Evolutionary conservation across 2,888 invertebrate species (phyloP).

Genomic region (Kryphioiulus occultus): DNA sequence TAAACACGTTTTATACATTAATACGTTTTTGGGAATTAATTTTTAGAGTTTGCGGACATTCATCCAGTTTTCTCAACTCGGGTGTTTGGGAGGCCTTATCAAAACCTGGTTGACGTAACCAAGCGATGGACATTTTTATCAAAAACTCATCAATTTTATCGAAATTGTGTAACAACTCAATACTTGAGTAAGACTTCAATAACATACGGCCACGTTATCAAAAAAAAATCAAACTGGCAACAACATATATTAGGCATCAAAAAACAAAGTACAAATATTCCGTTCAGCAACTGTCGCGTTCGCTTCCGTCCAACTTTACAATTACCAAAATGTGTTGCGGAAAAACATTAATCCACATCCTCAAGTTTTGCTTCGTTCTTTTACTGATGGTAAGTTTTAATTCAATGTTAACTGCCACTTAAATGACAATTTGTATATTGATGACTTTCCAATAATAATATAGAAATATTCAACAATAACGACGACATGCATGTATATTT

Average conservation of each 20-base stretch:
- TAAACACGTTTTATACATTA: too few relatives aligned
- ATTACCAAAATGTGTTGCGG: conserved; percentile 14
- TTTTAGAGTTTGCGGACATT: too few relatives aligned
- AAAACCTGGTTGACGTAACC: neutral
- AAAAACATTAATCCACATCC: conserved; percentile 7
- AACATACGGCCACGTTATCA: neutral
- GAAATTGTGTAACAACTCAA: neutral
- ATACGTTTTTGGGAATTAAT: too few relatives aligned
- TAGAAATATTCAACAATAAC: too few relatives aligned
- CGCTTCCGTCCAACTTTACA: neutral
- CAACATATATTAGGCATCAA: neutral
- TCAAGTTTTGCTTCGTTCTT: neutral
- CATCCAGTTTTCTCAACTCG: too few relatives aligned
- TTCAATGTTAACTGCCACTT: too few relatives aligned
- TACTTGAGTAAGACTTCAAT: neutral
- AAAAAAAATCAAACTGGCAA: neutral
- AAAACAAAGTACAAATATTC: neutral
- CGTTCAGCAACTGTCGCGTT: neutral
- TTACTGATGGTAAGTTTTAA: neutral
- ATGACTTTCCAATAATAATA: too few relatives aligned
- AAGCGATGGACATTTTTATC: neutral
- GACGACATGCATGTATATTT: too few relatives aligned
- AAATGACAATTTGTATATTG: too few relatives aligned
- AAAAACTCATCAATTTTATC: conserved; percentile 3
- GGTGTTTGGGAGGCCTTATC: neutral